Conservation (phyloP, 1,140 invertebrate genomes). For the Triops cancriformis region DNA sequence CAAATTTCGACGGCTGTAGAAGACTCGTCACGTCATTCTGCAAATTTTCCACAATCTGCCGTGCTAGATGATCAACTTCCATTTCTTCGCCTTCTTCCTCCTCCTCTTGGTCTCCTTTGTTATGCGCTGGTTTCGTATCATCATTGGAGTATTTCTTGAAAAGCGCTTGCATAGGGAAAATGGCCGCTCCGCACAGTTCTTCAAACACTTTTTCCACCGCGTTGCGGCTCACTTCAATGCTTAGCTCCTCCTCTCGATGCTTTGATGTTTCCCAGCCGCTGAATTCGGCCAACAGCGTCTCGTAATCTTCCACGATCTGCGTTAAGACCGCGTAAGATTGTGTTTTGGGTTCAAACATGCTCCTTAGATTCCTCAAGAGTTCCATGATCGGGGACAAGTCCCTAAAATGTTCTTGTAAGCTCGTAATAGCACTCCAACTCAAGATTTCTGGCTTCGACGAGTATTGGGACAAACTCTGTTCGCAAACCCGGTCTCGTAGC, state of each 20-base stretch:
- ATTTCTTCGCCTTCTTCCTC: conserved; percentile 41
- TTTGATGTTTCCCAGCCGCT: neutral
- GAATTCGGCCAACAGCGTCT: neutral
- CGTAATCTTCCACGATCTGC: neutral
- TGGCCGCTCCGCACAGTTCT: conserved; percentile 22
- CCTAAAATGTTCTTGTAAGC: neutral
- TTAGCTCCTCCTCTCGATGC: neutral
- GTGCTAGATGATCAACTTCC: conserved; percentile 53
- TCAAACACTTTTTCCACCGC: conserved; percentile 2
- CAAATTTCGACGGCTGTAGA: neutral
- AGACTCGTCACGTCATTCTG: conserved; percentile 43
- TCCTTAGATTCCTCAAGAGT: neutral
- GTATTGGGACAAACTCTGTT: neutral
- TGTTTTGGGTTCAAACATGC: neutral
- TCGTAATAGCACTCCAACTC: neutral
- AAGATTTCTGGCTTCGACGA: neutral
- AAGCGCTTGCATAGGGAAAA: conserved; percentile 57
- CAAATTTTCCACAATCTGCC: conserved; percentile 51
- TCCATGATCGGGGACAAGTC: neutral
- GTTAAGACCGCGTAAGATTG: neutral
- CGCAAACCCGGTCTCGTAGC: neutral
- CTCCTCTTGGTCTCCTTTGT: conserved; percentile 26
- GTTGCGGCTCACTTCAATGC: neutral
- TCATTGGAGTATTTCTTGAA: conserved; percentile 51
- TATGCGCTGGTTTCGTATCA: conserved; percentile 33